Evolutionary conservation across 2,888 invertebrate species (phyloP).

Genomic region (Drosophila borealis): DNA sequence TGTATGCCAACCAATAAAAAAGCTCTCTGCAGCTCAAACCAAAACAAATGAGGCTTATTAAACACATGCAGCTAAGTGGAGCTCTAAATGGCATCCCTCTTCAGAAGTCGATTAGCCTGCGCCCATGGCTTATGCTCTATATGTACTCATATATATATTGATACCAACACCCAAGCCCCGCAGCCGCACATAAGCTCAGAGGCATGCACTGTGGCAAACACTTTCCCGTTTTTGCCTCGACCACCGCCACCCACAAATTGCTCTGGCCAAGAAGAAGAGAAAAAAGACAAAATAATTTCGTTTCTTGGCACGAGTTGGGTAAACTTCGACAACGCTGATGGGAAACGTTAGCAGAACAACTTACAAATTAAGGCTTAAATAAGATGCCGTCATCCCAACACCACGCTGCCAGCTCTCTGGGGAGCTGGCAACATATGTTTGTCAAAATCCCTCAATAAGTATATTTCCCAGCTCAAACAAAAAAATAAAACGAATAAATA

Average conservation of each 20-base stretch:
- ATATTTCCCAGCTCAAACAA: conserved; percentile 33
- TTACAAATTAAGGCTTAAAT: conserved; percentile 69
- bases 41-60: too few species aligned
- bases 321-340: conserved; percentile 64
- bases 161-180: conserved; percentile 34
- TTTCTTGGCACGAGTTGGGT: conserved; percentile 61
- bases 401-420: conserved; percentile 43
- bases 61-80: not conserved
- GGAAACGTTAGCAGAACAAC: conserved; percentile 60
- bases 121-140: conserved; percentile 24
- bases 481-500: not conserved
- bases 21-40: not conserved
- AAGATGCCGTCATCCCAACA: conserved; percentile 46
- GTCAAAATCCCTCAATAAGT: conserved; percentile 47
- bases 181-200: conserved; percentile 46
- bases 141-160: conserved; percentile 30
- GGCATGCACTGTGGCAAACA: conserved; percentile 53
- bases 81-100: conserved; percentile 20
- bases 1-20: not conserved
- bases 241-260: conserved; percentile 3
- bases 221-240: not conserved
- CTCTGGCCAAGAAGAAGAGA: conserved; percentile 9
- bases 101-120: conserved; percentile 37
- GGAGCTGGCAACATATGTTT: conserved; percentile 60
- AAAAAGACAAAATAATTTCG: conserved; percentile 51